Evolutionary conservation across 2,888 invertebrate genomes (phyloP), one percentile per base, ranked within the genome.

Genomic region (Apotomis turbidana): DNA sequence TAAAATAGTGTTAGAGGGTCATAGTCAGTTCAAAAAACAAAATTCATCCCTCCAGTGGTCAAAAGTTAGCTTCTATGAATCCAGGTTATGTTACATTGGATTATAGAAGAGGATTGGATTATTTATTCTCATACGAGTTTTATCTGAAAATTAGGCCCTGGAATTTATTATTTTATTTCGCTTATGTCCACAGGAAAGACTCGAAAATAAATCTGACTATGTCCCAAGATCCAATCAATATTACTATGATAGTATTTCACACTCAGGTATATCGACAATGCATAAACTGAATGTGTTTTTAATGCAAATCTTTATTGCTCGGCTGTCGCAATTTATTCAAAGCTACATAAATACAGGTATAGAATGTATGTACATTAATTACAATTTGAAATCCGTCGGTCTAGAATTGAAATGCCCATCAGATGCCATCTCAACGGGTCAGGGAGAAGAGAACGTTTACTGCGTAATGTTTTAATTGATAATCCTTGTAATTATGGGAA

Each of bases 371-470:
- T 15, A 61, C 61, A 52, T 68, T 62, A 67, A 71, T 68, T 69
- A 58, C 54, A 68, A 41, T 64, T 72, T 68, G 46, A 52, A 66
- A 46, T 54, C 36, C 12, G 41, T 71, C 49, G 64, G 51, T 58
- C 49, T 38, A 44, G 69, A 64, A 61, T 70, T 55, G 59, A 63
- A 66, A 57, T 55, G 64, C 62, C 71, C 68, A 68, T 71, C 62
- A 44, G 68, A 62, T 62, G 67, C 71, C 71, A 51, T 71, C 51
- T 60, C 70, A 6, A 10, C 57, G 58, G 71, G 68, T 72, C 71
- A 72, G 62, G 71, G 71, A 58, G 68, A 72, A 68, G 71, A 68
- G 71, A 72, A 72, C 62, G 71, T 68, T 46, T 10, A 27, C 15
- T 12, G 46, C 27, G 46, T 46, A 51, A 51, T n/a, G 27, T 51